phyloP scores from a whole-genome alignment of 2,113 vertebrate genomes.

The Oostethus manadensis region DNA sequence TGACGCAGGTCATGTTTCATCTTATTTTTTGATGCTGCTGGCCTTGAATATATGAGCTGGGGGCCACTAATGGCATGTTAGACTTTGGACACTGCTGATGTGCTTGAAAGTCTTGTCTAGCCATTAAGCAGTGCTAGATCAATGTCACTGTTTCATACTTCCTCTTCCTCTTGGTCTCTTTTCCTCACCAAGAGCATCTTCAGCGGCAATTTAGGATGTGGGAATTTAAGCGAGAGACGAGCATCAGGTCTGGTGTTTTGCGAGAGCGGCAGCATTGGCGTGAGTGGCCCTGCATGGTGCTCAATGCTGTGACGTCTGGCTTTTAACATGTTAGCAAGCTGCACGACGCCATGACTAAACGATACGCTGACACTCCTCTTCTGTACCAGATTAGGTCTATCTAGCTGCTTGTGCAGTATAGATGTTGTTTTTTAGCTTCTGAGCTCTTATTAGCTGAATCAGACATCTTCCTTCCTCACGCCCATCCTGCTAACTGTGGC shows the following conservation, averaged over 20 bases:
- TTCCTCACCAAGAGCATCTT: conserved; percentile 83
- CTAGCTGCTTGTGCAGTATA: no score
- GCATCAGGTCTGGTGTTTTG: conserved; percentile 96
- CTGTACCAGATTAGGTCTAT: no score
- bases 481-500: conserved; percentile 63
- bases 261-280: conserved; percentile 86
- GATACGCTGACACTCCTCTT: neutral
- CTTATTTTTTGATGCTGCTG: no score
- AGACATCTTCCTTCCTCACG: no score
- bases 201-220: conserved; percentile 92
- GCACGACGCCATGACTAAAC: conserved; percentile 64
- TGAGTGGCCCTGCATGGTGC: conserved; percentile 80
- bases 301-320: conserved; percentile 39
- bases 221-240: conserved; percentile 89
- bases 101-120: no score
- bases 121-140: no score
- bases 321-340: conserved; percentile 62
- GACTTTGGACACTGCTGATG: no score
- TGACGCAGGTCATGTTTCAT: no score
- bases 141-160: conserved; percentile 6
- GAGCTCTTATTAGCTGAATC: no score
- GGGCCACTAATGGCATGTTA: no score
- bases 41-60: no score
- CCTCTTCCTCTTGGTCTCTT: conserved; percentile 59
- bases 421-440: no score